A percentile compares a stretch with the other conserved stretches of the same genome.
These are phyloP conservation scores for Lasioglossum baleicum DNA, from an alignment of 1,140 invertebrate genomes.

Conservation along the genomic window DNA sequence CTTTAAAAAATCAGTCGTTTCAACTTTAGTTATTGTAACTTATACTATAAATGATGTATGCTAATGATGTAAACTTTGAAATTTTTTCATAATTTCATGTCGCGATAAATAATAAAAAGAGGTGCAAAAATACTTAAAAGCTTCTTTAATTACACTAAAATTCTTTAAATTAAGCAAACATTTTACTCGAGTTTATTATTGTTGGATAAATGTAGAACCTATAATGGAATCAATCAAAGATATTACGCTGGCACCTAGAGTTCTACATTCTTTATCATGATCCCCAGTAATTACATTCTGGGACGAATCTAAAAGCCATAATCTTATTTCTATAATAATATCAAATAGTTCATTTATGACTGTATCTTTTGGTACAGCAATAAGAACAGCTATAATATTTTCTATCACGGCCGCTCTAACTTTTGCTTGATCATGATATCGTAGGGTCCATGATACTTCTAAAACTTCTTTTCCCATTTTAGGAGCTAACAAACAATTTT, in stretches of 20 bases:
- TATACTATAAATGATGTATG: no score
- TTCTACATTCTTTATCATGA: conserved; percentile 82
- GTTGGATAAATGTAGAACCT: background rate
- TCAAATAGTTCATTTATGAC: conserved; percentile 82
- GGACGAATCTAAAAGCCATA: conserved; percentile 84
- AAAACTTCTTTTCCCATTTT: conserved; percentile 86
- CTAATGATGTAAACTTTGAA: no score
- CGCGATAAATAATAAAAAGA: conserved; percentile 2
- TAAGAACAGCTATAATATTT: conserved; percentile 83
- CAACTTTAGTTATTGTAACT: background rate
- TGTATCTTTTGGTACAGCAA: conserved; percentile 82
- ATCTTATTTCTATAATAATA: conserved; percentile 83
- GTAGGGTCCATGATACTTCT: conserved; percentile 84
- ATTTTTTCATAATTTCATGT: no score
- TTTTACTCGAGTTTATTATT: background rate
- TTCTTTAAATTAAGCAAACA: background rate
- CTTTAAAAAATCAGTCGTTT: background rate
- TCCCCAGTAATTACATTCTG: conserved; percentile 82
- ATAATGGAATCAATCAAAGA: conserved; percentile 80
- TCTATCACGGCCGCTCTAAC: conserved; percentile 84
- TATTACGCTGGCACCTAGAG: conserved; percentile 81
- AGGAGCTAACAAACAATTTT: conserved; percentile 84
- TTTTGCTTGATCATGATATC: conserved; percentile 84
- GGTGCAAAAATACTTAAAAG: background rate
- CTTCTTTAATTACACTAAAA: background rate